Evolutionary conservation across 1,140 invertebrate species (phyloP).

Genomic region (Camponotus floridanus): DNA sequence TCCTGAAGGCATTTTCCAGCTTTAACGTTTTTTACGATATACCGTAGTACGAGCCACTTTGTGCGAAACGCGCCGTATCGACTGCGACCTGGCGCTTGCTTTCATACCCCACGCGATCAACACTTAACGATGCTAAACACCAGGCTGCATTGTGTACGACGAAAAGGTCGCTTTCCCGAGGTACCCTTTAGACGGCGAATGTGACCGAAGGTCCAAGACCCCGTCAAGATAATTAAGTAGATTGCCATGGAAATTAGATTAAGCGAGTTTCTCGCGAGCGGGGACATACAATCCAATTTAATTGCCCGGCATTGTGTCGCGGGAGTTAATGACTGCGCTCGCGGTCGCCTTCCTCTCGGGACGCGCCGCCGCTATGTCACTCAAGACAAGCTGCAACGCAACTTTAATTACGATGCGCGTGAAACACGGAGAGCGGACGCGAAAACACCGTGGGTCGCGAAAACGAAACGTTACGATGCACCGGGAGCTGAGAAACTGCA

Average conservation of each 20-base stretch:
- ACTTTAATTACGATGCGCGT: conserved; percentile 60
- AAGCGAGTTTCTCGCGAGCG: conserved; percentile 62
- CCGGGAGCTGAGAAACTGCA: background rate
- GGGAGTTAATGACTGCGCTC: conserved; percentile 59
- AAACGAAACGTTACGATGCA: conserved; percentile 33
- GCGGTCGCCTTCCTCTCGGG: conserved; percentile 72
- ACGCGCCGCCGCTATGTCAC: conserved; percentile 2
- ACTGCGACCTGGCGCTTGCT: background rate
- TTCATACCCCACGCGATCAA: conserved; percentile 14
- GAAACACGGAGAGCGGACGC: conserved; percentile 14
- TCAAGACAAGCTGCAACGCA: conserved; percentile 47
- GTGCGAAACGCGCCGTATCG: background rate
- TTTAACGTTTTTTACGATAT: background rate
- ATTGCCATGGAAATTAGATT: conserved; percentile 67
- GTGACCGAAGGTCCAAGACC: conserved; percentile 13
- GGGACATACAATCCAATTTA: conserved; percentile 58
- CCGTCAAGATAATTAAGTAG: conserved; percentile 51
- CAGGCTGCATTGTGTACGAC: conserved; percentile 8
- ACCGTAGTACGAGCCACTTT: conserved; percentile 26
- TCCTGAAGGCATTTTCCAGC: background rate
- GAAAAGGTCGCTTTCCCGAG: conserved; percentile 36
- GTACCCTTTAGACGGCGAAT: conserved; percentile 3
- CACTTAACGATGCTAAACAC: conserved; percentile 18
- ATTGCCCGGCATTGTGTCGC: conserved; percentile 56
- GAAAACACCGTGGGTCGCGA: background rate